Evolutionary conservation across 1,140 invertebrate genomes (phyloP), one percentile per base, ranked within the genome.

Genomic region (Colletes gigas): DNA sequence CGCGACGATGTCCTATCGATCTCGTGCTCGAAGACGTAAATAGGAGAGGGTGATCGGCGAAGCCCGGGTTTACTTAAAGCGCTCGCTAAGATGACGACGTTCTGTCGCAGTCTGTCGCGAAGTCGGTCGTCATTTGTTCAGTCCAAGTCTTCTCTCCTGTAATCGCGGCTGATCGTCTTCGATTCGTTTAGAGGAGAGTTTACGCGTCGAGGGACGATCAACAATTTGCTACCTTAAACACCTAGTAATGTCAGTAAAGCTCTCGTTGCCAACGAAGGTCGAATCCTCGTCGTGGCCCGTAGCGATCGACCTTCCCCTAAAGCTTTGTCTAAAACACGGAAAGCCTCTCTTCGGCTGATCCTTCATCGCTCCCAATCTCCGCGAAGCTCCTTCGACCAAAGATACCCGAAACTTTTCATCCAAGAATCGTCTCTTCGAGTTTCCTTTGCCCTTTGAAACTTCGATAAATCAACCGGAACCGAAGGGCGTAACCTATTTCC

Each of bases 231-330:
- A 87, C n/a, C 86, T 90, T 90, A 90, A 86, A 44, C 78, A 82
- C 67, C 88, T 91, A 91, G 70, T 91, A 91, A 90, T 90, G 85
- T 91, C 90, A 90, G 82, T 91, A 78, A 89, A 90, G 84, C 87
- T 86, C 69, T 86, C 60, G 17, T 79, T 63, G 30, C 65, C 70
- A 52, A 52, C 21, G 55, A 59, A 81, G 62, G 65, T 76, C 71
- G 67, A 71, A 68, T 78, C 71, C 44, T 63, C 19, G 30, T 69
- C 30, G 17, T 19, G 62, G 70, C 14, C 47, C 44, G 39, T 41
- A 39, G 50, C 63, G 59, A 54, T 57, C 55, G 68, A 83, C 6
- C 62, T 21, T 73, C 41, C 60, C 62, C 73, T 76, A 82, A 81
- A 79, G 82, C 66, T 79, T 86, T 70, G 30, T 86, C 65, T 68